phyloP scores from a whole-genome alignment of 2,113 vertebrate genomes.

The Aegypius monachus region DNA sequence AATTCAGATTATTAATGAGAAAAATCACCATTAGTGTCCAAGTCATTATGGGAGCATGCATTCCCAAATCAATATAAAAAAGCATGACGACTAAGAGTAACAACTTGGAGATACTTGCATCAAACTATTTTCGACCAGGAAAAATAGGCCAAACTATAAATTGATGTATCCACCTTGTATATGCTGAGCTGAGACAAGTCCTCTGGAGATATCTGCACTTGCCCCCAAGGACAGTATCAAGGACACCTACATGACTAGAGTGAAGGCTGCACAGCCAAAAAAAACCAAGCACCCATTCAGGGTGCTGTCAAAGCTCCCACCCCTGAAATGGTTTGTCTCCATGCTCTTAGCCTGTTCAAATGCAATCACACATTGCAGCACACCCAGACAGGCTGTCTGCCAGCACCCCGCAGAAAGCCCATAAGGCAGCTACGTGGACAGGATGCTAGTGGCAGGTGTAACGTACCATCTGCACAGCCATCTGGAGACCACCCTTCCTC shows the following conservation, averaged over 20 bases:
- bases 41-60: neutral
- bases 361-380: neutral
- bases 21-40: neutral
- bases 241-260: neutral
- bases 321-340: neutral
- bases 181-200: neutral
- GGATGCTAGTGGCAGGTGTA: slow-evolving; percentile 11
- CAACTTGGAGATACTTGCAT: neutral
- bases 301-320: neutral
- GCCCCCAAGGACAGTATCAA: neutral
- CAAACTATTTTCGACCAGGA: neutral
- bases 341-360: neutral
- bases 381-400: neutral
- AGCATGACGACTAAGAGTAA: neutral
- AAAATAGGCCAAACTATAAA: neutral
- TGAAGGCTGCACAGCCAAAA: neutral
- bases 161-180: too few relatives aligned
- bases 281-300: neutral
- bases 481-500: slow-evolving; percentile 5
- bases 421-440: neutral
- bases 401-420: neutral
- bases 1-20: neutral
- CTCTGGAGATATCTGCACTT: neutral
- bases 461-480: slow-evolving; percentile 8
- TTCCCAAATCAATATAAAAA: neutral